phyloP scores from a whole-genome alignment of 2,888 invertebrate genomes.

The Ryuthela nishihirai region DNA sequence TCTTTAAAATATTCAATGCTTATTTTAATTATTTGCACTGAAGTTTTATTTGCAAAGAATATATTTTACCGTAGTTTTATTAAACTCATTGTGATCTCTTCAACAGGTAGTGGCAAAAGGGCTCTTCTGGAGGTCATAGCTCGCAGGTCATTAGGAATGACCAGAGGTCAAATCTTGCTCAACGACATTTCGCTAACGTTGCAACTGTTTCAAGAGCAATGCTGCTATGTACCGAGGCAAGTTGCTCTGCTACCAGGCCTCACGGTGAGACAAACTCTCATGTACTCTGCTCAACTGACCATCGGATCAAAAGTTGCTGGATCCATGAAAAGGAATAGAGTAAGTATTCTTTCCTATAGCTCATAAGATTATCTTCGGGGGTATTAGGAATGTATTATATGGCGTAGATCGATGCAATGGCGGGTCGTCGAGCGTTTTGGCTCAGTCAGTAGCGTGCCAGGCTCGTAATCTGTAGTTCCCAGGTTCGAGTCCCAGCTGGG shows the following conservation, averaged over 20 bases:
- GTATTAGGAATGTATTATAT: too few relatives aligned
- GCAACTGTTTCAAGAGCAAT: slow-evolving; percentile 67
- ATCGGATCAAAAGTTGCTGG: slow-evolving; percentile 58
- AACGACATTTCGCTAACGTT: slow-evolving; percentile 80
- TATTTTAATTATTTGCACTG: too few relatives aligned
- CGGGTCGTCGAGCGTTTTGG: too few relatives aligned
- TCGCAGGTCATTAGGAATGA: slow-evolving; percentile 66
- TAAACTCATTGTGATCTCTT: too few relatives aligned
- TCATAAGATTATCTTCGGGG: too few relatives aligned
- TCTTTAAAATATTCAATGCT: too few relatives aligned
- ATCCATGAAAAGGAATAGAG: slow-evolving; percentile 75
- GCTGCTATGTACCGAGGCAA: slow-evolving; percentile 83
- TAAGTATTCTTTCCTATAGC: slow-evolving; percentile 55
- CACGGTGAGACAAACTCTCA: slow-evolving; percentile 70
- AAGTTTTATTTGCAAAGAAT: too few relatives aligned
- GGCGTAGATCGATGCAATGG: too few relatives aligned
- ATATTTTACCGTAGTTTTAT: too few relatives aligned
- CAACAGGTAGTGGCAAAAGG: slow-evolving; percentile 83
- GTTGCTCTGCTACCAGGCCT: slow-evolving; percentile 78
- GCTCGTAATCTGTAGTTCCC: too few relatives aligned
- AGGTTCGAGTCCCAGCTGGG: too few relatives aligned
- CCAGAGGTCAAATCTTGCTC: slow-evolving; percentile 81
- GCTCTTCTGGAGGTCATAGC: slow-evolving; percentile 86
- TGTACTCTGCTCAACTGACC: slow-evolving; percentile 55
- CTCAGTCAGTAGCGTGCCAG: too few relatives aligned